phyloP scores from a whole-genome alignment of 2,888 invertebrate species.

The Crossocerus cetratus region DNA sequence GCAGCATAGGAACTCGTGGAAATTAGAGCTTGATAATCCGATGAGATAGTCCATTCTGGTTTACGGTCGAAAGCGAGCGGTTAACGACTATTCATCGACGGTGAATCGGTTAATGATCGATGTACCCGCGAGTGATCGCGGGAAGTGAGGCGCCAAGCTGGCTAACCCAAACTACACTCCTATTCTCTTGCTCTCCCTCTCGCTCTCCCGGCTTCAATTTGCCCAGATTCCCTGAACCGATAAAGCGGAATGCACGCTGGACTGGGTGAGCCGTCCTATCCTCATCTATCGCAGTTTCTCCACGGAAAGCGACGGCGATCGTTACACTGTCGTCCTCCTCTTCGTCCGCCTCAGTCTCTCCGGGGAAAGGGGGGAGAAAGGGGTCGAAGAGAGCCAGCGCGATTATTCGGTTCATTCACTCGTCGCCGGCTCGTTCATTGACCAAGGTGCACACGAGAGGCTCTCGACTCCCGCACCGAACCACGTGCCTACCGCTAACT shows the following conservation, averaged over 20 bases:
- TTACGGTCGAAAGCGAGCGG: no score
- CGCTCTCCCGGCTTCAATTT: constrained; percentile 28
- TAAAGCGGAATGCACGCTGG: constrained; percentile 22
- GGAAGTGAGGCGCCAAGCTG: constrained; percentile 12
- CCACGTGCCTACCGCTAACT: constrained; percentile 46
- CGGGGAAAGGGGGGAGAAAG: no score
- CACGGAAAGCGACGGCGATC: constrained; percentile 10
- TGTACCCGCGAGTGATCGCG: background rate
- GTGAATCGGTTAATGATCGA: no score
- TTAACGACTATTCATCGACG: no score
- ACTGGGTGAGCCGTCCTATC: constrained; percentile 4
- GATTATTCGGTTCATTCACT: constrained; percentile 51
- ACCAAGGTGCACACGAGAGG: constrained; percentile 45
- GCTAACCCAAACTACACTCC: constrained; percentile 26
- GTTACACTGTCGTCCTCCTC: constrained; percentile 34
- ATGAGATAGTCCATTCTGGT: no score
- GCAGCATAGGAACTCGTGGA: no score
- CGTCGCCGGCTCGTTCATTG: constrained; percentile 49
- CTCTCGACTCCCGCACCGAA: constrained; percentile 6
- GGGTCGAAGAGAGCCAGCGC: constrained; percentile 9
- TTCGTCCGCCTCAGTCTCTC: no score
- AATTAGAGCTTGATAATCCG: no score
- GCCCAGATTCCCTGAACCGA: constrained; percentile 37
- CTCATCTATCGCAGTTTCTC: constrained; percentile 16
- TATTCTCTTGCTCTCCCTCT: constrained; percentile 15